Evolutionary conservation across 2,797 vertebrate genomes (phyloP), one percentile per base, ranked within the genome.

Genomic region (Smutsia temminckii): DNA sequence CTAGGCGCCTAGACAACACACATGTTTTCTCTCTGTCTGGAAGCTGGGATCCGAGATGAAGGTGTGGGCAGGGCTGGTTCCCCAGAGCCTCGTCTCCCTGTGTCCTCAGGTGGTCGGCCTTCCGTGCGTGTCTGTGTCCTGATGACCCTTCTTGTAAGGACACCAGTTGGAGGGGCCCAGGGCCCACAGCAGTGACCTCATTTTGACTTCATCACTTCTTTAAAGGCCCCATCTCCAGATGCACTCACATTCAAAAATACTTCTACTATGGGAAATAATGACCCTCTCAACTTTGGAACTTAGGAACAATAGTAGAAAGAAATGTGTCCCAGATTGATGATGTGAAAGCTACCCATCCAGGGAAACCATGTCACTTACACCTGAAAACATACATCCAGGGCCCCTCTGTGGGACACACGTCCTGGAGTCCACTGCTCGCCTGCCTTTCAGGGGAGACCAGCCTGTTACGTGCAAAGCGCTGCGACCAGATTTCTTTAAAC

Each of bases 11-110:
- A 25, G 51, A 32, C 14, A 9, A 9, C 32, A 25, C 29, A n/a
- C 20, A 10, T 23, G 5, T 51, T 53, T 8, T 29, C 32, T 37
- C 25, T 18, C 14, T 7, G 51, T 37, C 78, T 2, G 40, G 59
- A 66, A 49, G 42, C 85, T 5, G 10, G 23, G 32, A 32, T 11
- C 46, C 0, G 1, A 17, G 51, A 12, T 51, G 27, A 20, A 27
- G 8, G 29, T 25, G 25, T 2, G 5, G 14, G 27, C 7, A 27
- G 57, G 61, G 49, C 14, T 79, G 61, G 74, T 40, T 49, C 46
- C 6, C 49, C 27, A 16, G 0, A 25, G 18, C 1, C 0, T 27
- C 66, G 13, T 27, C 59, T 32, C 32, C n/a, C 68, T 0, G 0
- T 4, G 14, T 27, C 59, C n/a, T 32, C 37, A 3, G 5, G 2